A percentile compares a stretch with the other conserved stretches of the same genome.
Conservation (phyloP, 1,140 invertebrate genomes). For the Phymastichus coffea region DNA sequence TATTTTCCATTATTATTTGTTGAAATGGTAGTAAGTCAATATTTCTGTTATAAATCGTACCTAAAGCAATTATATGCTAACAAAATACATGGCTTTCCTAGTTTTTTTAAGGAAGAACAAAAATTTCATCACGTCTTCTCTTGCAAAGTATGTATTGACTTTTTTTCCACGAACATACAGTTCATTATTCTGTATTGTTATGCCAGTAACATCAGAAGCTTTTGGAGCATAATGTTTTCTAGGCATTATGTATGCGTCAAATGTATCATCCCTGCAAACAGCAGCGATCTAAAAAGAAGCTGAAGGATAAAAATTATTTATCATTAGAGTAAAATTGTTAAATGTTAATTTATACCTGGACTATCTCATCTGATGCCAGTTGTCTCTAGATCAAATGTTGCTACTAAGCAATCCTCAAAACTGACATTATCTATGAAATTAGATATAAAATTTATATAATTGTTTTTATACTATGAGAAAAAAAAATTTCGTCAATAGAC, state of each 20-base stretch:
- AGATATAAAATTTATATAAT: background rate
- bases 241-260: conserved; percentile 21
- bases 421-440: background rate
- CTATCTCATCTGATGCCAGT: background rate
- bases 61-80: conserved; percentile 27
- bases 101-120: conserved; percentile 14
- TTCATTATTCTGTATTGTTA: conserved; percentile 1
- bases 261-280: conserved; percentile 1
- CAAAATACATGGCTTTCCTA: conserved; percentile 13
- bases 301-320: background rate
- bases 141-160: background rate
- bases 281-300: conserved; percentile 12
- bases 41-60: too few species aligned
- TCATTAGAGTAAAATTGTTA: background rate
- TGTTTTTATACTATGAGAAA: background rate
- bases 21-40: too few species aligned
- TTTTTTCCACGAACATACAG: conserved; percentile 12
- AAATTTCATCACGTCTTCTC: conserved; percentile 10
- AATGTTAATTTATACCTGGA: too few species aligned
- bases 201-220: conserved; percentile 4
- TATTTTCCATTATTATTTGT: too few species aligned
- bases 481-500: background rate
- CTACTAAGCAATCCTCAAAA: background rate
- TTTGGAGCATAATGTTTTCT: conserved; percentile 2
- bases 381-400: conserved; percentile 9